These are phyloP conservation scores for Spodoptera littoralis DNA, from an alignment of 2,888 invertebrate genomes.

Conservation along the genomic window DNA sequence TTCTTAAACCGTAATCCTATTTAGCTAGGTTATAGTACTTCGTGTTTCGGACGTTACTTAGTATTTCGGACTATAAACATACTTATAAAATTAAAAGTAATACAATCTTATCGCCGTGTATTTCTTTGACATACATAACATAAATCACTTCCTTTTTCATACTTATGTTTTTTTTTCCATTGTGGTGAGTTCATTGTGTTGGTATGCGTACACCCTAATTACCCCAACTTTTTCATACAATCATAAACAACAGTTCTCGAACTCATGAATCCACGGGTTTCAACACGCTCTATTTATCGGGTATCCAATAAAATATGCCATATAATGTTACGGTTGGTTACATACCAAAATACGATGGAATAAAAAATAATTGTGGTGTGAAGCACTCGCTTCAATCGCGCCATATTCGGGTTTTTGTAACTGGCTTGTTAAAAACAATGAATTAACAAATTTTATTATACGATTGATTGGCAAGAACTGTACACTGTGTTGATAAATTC, in stretches of 20 bases:
- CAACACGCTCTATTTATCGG: slow-evolving; percentile 27
- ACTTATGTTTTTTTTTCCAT: too few species aligned
- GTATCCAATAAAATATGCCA: slow-evolving; percentile 27
- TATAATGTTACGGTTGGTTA: slow-evolving; percentile 32
- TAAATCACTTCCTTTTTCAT: too few species aligned
- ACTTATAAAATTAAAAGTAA: too few species aligned
- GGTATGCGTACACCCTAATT: too few species aligned
- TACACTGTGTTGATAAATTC: too few species aligned
- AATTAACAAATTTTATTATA: neutral
- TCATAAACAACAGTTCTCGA: slow-evolving; percentile 10
- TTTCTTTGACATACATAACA: too few species aligned
- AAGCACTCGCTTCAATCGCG: slow-evolving; percentile 7
- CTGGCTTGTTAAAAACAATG: slow-evolving; percentile 3
- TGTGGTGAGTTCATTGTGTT: too few species aligned
- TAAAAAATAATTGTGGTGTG: slow-evolving; percentile 47
- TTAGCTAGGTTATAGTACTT: too few species aligned
- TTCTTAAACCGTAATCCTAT: too few species aligned
- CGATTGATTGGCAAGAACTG: neutral
- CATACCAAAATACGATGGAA: slow-evolving; percentile 39
- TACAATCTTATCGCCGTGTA: too few species aligned
- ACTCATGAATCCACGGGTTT: slow-evolving; percentile 18
- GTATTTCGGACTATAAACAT: too few species aligned
- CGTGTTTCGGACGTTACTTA: too few species aligned
- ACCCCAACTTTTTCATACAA: neutral
- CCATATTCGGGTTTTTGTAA: slow-evolving; percentile 9